Evolutionary conservation across 2,888 invertebrate genomes (phyloP).

Genomic region (Poecilobothrus nobilitatus): DNA sequence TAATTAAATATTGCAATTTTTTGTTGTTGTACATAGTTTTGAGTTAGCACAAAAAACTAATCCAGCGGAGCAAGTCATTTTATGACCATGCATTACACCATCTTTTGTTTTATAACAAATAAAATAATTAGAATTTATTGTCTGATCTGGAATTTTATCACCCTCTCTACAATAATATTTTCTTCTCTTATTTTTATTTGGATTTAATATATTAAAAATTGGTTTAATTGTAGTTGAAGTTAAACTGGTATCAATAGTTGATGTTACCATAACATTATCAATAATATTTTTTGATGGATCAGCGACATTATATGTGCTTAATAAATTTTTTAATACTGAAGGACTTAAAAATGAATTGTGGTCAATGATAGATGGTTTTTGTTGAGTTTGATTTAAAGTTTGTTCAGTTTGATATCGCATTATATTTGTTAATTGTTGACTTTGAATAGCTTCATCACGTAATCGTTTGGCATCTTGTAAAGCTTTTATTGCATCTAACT

Average conservation of each 20-base stretch:
- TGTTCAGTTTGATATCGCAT: constrained; percentile 26
- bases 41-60: constrained; percentile 45
- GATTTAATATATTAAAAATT: constrained; percentile 11
- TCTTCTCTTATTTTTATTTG: constrained; percentile 29
- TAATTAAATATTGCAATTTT: constrained; percentile 31
- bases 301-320: not conserved
- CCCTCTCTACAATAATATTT: constrained; percentile 43
- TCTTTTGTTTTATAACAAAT: constrained; percentile 43
- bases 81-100: constrained; percentile 42
- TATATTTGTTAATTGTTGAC: constrained; percentile 35
- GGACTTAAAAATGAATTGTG: constrained; percentile 10
- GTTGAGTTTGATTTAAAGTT: constrained; percentile 18
- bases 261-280: not conserved
- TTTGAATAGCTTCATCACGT: constrained; percentile 33
- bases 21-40: constrained; percentile 43
- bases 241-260: constrained; percentile 13
- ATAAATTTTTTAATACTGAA: constrained; percentile 14
- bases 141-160: constrained; percentile 45
- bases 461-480: constrained; percentile 37
- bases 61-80: constrained; percentile 44
- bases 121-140: constrained; percentile 45
- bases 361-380: constrained; percentile 27
- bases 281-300: not conserved
- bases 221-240: constrained; percentile 17
- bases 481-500: constrained; percentile 36